These are phyloP conservation scores for Agrochola litura DNA, from an alignment of 2,888 invertebrate genomes.

Conservation along the genomic window DNA sequence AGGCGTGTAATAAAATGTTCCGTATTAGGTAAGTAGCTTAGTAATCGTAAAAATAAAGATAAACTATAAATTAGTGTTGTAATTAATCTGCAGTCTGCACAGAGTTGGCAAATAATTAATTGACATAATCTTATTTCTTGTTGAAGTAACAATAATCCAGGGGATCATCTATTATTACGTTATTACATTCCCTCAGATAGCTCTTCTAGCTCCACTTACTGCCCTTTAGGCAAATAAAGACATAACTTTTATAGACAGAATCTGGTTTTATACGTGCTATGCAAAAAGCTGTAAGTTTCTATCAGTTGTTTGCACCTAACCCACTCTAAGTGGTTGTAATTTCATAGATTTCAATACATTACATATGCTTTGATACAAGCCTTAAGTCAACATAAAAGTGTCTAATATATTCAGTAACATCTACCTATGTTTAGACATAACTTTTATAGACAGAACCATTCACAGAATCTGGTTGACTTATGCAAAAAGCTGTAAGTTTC, in stretches of 20 bases:
- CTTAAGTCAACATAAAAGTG: no score
- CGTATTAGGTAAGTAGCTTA: slow-evolving; percentile 14
- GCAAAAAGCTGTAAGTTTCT: no score
- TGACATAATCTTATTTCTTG: neutral
- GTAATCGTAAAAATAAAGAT: slow-evolving; percentile 14
- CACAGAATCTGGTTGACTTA: neutral
- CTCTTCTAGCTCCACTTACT: neutral
- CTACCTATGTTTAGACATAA: no score
- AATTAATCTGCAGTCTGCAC: neutral
- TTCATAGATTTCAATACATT: no score
- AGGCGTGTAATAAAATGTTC: slow-evolving; percentile 30
- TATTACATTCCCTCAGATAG: no score
- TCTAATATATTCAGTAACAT: no score
- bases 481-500: neutral
- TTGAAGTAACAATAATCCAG: neutral
- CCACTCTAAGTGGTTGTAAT: no score
- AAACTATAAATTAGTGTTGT: slow-evolving; percentile 9
- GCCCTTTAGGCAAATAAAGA: slow-evolving; percentile 4
- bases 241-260: slow-evolving; percentile 26
- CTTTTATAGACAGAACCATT: slow-evolving; percentile 21
- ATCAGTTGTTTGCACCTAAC: no score
- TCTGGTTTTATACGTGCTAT: no score
- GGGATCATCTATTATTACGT: neutral
- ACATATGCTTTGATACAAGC: no score
- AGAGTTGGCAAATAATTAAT: neutral